Conservation (phyloP, 2,888 invertebrate species). For the Hermaeophaga mercurialis region DNA sequence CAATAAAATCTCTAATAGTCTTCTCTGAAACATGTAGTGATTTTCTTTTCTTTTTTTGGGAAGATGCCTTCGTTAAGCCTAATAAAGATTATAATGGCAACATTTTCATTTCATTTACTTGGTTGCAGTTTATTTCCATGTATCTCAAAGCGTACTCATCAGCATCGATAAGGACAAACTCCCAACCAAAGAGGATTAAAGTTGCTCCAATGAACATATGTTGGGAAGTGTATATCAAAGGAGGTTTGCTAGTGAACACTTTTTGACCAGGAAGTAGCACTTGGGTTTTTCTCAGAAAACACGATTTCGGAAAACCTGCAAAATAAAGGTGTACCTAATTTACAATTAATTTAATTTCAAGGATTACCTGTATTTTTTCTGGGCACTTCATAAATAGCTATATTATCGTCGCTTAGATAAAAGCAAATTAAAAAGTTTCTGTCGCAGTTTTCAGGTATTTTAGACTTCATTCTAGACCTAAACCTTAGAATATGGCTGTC, state of each 20-base stretch:
- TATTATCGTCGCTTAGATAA: constrained; percentile 81
- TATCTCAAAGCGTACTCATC: constrained; percentile 87
- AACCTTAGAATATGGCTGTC: constrained; percentile 81
- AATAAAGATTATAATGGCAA: too few species aligned
- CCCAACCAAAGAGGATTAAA: constrained; percentile 76
- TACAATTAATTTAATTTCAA: not conserved
- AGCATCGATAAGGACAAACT: constrained; percentile 78
- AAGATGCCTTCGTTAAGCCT: too few species aligned
- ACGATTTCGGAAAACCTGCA: constrained; percentile 61
- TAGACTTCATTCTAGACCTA: constrained; percentile 75
- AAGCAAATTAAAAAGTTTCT: constrained; percentile 83
- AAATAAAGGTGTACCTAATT: constrained; percentile 11
- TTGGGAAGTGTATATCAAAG: constrained; percentile 74
- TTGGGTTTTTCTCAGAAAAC: constrained; percentile 70
- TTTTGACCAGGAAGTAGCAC: constrained; percentile 77
- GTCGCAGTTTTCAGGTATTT: constrained; percentile 66
- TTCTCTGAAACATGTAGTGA: too few species aligned
- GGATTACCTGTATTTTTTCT: constrained; percentile 50
- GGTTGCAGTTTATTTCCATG: constrained; percentile 78
- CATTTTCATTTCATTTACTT: constrained; percentile 60
- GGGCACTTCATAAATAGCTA: constrained; percentile 80
- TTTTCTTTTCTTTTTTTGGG: too few species aligned
- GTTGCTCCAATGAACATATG: constrained; percentile 87
- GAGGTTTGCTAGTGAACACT: constrained; percentile 72
- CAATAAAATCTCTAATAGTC: too few species aligned